Evolutionary conservation across 1,140 invertebrate species (phyloP).

Genomic region (Elymnias hypermnestra): DNA sequence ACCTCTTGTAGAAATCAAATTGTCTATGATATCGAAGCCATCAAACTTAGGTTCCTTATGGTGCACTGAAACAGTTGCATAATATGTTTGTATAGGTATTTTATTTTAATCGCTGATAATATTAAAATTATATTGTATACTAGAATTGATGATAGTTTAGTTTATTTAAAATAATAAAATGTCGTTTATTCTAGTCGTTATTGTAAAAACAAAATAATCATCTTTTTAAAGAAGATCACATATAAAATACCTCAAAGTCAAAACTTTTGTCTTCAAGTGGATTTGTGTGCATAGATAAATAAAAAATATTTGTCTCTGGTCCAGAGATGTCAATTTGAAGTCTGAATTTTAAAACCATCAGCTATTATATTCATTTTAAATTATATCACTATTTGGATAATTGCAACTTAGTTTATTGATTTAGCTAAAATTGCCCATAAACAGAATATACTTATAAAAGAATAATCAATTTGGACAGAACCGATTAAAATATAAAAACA

Average conservation of each 20-base stretch:
- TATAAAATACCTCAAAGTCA: conserved; percentile 12
- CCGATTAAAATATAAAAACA: no score
- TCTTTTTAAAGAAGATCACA: background rate
- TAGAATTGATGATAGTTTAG: no score
- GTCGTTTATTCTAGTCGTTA: background rate
- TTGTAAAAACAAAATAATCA: background rate
- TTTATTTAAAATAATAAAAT: no score
- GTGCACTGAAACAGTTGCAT: background rate
- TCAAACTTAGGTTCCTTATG: conserved; percentile 57
- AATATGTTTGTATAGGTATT: background rate
- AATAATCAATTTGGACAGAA: no score
- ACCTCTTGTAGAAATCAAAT: conserved; percentile 62
- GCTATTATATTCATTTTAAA: no score
- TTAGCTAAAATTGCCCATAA: no score
- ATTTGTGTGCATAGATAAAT: conserved; percentile 10
- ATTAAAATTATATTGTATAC: no score
- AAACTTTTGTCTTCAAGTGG: conserved; percentile 19
- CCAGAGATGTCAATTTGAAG: conserved; percentile 11
- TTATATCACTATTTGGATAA: no score
- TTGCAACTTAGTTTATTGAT: no score
- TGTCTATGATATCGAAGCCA: conserved; percentile 64
- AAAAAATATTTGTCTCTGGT: conserved; percentile 2
- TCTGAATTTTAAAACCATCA: background rate
- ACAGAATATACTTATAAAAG: no score
- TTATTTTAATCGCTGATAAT: background rate